Conservation (phyloP, 1,140 invertebrate species). For the Bombus waltoni region DNA sequence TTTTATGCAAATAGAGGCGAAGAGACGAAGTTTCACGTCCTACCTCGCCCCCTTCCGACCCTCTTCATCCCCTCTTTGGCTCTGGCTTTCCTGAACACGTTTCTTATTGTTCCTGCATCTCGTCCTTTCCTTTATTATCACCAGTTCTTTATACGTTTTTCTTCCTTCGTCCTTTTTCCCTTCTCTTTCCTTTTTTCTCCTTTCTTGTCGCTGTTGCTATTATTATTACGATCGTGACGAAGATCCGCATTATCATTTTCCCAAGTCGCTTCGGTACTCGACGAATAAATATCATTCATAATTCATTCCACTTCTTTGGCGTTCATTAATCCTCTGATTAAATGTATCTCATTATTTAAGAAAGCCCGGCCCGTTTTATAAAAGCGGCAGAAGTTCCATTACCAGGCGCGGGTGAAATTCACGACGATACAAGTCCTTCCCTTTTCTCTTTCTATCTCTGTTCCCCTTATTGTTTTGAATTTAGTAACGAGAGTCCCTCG, state of each 20-base stretch:
- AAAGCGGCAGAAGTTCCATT: slow-evolving; percentile 66
- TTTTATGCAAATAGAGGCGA: slow-evolving; percentile 79
- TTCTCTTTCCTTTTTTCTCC: background rate
- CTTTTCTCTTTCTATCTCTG: background rate
- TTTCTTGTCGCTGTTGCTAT: slow-evolving; percentile 40
- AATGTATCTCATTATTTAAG: slow-evolving; percentile 77
- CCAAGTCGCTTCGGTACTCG: slow-evolving; percentile 62
- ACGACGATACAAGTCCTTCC: background rate
- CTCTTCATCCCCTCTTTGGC: slow-evolving; percentile 38
- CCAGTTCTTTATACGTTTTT: slow-evolving; percentile 4
- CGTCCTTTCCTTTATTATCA: slow-evolving; percentile 39
- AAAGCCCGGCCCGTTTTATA: slow-evolving; percentile 61
- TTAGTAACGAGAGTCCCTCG: slow-evolving; percentile 31
- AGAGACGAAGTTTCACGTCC: slow-evolving; percentile 66
- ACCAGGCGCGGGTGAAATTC: slow-evolving; percentile 48
- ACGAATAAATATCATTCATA: slow-evolving; percentile 79
- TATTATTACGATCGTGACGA: slow-evolving; percentile 67
- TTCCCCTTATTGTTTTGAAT: slow-evolving; percentile 55
- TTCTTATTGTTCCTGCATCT: slow-evolving; percentile 40
- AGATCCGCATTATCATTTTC: slow-evolving; percentile 69
- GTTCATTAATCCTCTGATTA: slow-evolving; percentile 79
- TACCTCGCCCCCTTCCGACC: slow-evolving; percentile 20
- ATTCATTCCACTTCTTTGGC: slow-evolving; percentile 77
- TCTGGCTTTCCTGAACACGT: slow-evolving; percentile 42
- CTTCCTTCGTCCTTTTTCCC: background rate